Base-by-base conservation (phyloP, 1,140 invertebrate species). In the Dolichoris vasculosae region DNA sequence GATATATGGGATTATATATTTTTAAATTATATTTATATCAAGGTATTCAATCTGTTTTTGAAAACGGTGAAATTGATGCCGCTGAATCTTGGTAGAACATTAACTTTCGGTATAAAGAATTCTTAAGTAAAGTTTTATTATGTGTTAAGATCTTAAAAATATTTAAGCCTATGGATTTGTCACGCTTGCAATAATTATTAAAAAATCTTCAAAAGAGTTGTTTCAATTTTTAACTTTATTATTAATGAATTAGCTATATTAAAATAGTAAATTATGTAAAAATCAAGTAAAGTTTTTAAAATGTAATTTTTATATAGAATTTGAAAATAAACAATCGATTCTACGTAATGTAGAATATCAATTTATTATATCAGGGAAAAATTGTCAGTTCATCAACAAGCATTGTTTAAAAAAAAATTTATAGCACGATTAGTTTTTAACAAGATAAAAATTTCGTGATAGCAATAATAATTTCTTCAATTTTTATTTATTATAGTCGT, bases 11-110 rank as follows among this genome's bases (percentile, higher is more conserved):
- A 23, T n/a, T 73, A 73, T 43, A 17, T 73, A 73, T 73, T 73
- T 43, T n/a, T 20, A 73, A 73, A 73, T 43, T 73, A 73, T 73
- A 73, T 73, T 73, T 73, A 73, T 43, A 43, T 73, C 38, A 73
- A 73, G 38, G 69, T 43, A 73, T 73, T 71, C 35, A 71, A 71
- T 71, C 67, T 71, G 38, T 43, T 73, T 73, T 73, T 73, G 8
- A 71, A 71, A 40, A 40, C 35, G 35, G 38, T 40, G 2, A 73
- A 73, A 73, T 73, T n/a, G 69, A 73, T 73, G 69, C 20, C n/a
- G 23, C 26, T n/a, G 38, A 73, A 20, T 43, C 69, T 73, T 73
- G 69, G 38, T 20, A 43, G 38, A 43, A 73, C 11, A 73, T 43
- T 43, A 71, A 38, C n/a, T 40, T 43, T n/a, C 38, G 13, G 69